These are phyloP conservation scores for Drosophila neotestacea DNA, from an alignment of 2,888 invertebrate species.

Conservation along the genomic window DNA sequence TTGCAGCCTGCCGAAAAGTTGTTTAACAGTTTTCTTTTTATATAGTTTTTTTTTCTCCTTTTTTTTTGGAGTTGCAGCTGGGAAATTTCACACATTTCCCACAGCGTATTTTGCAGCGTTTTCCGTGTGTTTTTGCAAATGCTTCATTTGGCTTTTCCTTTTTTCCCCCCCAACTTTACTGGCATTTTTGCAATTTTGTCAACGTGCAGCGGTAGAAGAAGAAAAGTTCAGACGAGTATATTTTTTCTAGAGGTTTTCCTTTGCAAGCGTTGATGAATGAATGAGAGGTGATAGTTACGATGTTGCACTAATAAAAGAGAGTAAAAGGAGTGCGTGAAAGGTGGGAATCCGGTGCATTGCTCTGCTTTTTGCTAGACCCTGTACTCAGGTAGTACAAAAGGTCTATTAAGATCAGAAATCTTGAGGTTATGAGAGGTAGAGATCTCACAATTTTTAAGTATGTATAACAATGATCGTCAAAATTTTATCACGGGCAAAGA, in stretches of 20 bases:
- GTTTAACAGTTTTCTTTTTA: slow-evolving; percentile 38
- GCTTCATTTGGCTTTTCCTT: slow-evolving; percentile 32
- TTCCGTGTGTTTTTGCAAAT: slow-evolving; percentile 54
- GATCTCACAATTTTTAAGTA: too few relatives aligned
- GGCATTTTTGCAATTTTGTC: slow-evolving; percentile 65
- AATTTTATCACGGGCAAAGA: too few relatives aligned
- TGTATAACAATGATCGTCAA: too few relatives aligned
- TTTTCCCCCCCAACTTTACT: slow-evolving; percentile 11
- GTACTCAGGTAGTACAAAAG: too few relatives aligned
- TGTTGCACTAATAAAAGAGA: slow-evolving; percentile 52
- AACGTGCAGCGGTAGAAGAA: slow-evolving; percentile 41
- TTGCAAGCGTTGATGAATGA: slow-evolving; percentile 59
- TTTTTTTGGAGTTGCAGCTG: slow-evolving; percentile 62
- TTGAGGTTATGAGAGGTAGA: too few relatives aligned
- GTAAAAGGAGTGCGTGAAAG: slow-evolving; percentile 1
- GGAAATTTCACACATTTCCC: slow-evolving; percentile 79
- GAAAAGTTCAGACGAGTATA: slow-evolving; percentile 25
- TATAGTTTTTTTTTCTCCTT: slow-evolving; percentile 5
- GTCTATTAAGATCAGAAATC: too few relatives aligned
- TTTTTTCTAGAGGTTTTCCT: slow-evolving; percentile 12
- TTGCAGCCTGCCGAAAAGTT: slow-evolving; percentile 66
- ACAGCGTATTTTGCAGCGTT: slow-evolving; percentile 67
- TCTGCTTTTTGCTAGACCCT: slow-evolving; percentile 5
- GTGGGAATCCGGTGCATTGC: slow-evolving; percentile 3
- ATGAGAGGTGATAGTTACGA: slow-evolving; percentile 22